Evolutionary conservation across 2,888 invertebrate species (phyloP).

Genomic region (Drosophila barbarae): DNA sequence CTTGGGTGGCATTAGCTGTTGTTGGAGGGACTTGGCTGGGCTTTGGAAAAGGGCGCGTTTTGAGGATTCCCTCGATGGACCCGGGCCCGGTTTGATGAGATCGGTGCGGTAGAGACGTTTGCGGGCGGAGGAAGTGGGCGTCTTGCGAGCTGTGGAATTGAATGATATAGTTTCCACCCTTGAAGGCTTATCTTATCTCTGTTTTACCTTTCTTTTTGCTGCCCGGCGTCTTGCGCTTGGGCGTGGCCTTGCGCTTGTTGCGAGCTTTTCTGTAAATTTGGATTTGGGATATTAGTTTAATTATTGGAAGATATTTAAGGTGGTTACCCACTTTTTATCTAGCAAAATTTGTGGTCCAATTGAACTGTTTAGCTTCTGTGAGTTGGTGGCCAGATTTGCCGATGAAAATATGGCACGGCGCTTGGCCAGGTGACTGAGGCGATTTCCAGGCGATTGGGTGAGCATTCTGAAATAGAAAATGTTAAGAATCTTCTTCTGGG

Average conservation of each 20-base stretch:
- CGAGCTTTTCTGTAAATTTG: constrained; percentile 63
- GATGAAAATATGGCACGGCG: constrained; percentile 88
- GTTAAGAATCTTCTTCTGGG: accelerated
- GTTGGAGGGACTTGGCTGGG: constrained; percentile 82
- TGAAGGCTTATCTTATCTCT: constrained; percentile 13
- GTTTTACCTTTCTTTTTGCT: constrained; percentile 79
- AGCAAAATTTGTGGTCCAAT: constrained; percentile 76
- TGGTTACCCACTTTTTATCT: constrained; percentile 72
- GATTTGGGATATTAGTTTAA: not conserved
- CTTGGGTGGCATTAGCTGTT: constrained; percentile 61
- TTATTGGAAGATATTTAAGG: not conserved
- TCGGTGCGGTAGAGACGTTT: constrained; percentile 71
- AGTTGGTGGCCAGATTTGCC: constrained; percentile 82
- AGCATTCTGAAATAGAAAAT: constrained; percentile 65
- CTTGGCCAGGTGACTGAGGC: constrained; percentile 88
- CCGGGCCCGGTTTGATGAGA: constrained; percentile 72
- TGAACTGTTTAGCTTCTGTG: constrained; percentile 75
- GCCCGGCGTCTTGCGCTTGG: constrained; percentile 82
- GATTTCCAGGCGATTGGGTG: constrained; percentile 86
- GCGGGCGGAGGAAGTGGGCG: constrained; percentile 76
- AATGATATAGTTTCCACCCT: not conserved
- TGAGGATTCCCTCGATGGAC: constrained; percentile 82
- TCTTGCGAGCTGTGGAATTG: constrained; percentile 67
- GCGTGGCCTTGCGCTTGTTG: constrained; percentile 76
- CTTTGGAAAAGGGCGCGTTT: constrained; percentile 89